A percentile compares a stretch with the other conserved stretches of the same genome.
Evolutionary conservation across 2,797 vertebrate species (phyloP).

Genomic region (Poliocrania exsul): DNA sequence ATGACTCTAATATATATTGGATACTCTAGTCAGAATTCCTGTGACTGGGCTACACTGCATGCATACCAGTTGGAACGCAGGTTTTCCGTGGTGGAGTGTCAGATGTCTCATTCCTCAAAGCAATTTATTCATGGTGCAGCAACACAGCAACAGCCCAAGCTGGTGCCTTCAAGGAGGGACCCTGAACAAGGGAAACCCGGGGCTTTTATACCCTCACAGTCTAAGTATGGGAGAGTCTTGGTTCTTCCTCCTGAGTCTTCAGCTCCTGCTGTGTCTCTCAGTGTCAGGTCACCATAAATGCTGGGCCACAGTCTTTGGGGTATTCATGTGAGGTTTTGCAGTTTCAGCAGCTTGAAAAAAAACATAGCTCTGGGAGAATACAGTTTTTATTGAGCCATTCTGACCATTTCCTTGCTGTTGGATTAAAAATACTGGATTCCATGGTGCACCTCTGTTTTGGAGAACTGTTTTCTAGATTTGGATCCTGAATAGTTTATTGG

Average conservation of each 20-base stretch:
- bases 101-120: background rate
- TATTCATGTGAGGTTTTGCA: background rate
- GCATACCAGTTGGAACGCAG: background rate
- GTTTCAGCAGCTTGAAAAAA: background rate
- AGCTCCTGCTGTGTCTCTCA: background rate
- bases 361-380: background rate
- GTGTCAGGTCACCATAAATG: background rate
- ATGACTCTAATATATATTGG: background rate
- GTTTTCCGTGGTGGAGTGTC: background rate
- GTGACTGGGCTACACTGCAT: background rate
- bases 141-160: background rate
- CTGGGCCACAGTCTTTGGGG: background rate
- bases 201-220: background rate
- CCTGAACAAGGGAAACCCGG: background rate
- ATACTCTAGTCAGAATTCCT: background rate
- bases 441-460: background rate
- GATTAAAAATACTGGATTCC: background rate
- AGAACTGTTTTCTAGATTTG: background rate
- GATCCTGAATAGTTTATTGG: background rate
- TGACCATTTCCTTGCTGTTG: background rate
- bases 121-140: background rate
- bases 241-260: background rate
- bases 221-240: background rate
- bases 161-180: background rate
- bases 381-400: background rate